Evolutionary conservation across 2,888 invertebrate species (phyloP), one percentile per base, ranked within the genome.

Genomic region (Drosophila leonis): DNA sequence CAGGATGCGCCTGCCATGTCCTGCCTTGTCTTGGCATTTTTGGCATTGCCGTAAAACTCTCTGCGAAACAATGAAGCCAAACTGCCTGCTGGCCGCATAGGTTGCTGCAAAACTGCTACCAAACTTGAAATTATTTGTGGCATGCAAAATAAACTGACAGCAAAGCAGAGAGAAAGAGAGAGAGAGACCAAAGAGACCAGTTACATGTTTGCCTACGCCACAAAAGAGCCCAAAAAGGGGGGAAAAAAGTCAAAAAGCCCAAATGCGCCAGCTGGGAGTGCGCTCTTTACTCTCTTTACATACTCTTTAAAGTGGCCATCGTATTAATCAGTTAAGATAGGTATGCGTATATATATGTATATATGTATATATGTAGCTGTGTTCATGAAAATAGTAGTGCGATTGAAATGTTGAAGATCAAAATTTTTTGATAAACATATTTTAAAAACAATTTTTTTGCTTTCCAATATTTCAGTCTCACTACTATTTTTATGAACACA

Each of bases 121-220:
- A 71, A 71, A 66, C 63, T 64, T 48, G 35, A 57, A 82, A 67
- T 72, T 82, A 87, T 87, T 84, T 82, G 72, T 55, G 72, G 75
- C 67, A 81, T 70, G 83, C 67, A 86, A 70, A 73, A 65, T 60
- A 70, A 64, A 66, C 65, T 59, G 55, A 31, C 41, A 57, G 37
- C 18, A 44, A 54, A 52, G n/a, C 46, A 37, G 35, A 35, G 33
- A 33, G 12, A 49, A 6, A 13, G 20, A 20, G 13, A 51, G 18
- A 20, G 18, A 13, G 7, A 18, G 18, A 15, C 29, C 4, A 60
- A 37, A 33, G 29, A 33, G 41, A 33, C 41, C 37, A 52, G 41
- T 60, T 65, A 31, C 42, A 61, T 65, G 61, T 64, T 74, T 64
- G 63, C 44, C 49, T 41, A 31, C 46, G 54, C 39, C 37, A 39